Base-by-base conservation (phyloP, 2,888 invertebrate species). In the Doris montereyensis region DNA sequence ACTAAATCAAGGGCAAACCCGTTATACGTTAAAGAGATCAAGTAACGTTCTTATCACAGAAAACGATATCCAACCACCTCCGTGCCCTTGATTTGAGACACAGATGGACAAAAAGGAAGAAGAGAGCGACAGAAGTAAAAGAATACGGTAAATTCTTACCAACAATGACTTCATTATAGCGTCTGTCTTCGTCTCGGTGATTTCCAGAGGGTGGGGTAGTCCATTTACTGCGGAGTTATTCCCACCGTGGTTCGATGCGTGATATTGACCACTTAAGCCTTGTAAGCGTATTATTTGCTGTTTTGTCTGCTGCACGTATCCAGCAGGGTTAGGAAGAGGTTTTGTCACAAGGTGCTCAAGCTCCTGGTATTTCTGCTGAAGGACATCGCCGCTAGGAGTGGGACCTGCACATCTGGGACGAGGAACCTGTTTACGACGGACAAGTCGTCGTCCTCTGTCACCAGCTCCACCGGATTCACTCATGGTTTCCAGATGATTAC, bases 361-460 rank as follows among this genome's bases (percentile, higher is more conserved):
- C 77, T 88, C 88, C 74, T 78, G 74, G 34, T 87, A 87, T 77
- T 87, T 88, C 79, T 86, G 86, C 80, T 86, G 84, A 32, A 88
- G 81, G 34, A 84, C 83, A 26, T 86, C 85, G 57, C 85, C 85
- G n/a, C 85, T 77, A 52, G 84, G 84, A 28, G 82, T 76, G 57
- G 78, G 74, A 5, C 74, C 78, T 17, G 75, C 74, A 68, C 74
- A 67, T 28, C 68, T 32, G 4, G 74, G 68, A 24, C 58, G 21
- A 24, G 78, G 8, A 26, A 78, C 70, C 13, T 58, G 78, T 24
- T 70, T 67, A 13, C 78, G 34, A 17, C 70, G 41, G 8, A 30
- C 26, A 28, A 78, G 60, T 24, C 60, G 68, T 24, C 75, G 30
- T 0, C 35, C 58, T n/a, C n/a, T n/a, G n/a, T n/a, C n/a, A n/a